Conservation (phyloP, 2,888 invertebrate genomes). For the Ptychoptera contaminata region DNA sequence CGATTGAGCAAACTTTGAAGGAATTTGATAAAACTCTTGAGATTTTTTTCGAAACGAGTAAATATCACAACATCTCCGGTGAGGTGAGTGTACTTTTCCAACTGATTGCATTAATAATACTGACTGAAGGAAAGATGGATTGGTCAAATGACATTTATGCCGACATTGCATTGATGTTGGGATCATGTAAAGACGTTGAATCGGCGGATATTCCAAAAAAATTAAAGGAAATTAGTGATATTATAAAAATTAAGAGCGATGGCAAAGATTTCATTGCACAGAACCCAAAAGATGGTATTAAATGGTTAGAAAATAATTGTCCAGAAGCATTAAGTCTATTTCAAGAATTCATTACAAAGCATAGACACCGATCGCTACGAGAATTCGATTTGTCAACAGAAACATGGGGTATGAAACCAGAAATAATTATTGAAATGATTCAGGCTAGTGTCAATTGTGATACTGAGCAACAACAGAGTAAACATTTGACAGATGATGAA, state of each 20-base stretch:
- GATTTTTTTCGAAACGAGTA: conserved; percentile 7
- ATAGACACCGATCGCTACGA: conserved; percentile 49
- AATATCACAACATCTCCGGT: conserved; percentile 5
- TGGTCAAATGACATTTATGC: conserved; percentile 40
- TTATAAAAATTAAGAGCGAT: conserved; percentile 31
- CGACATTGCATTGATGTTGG: conserved; percentile 51
- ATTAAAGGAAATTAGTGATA: conserved; percentile 31
- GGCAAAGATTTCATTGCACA: conserved; percentile 34
- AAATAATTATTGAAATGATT: conserved; percentile 42
- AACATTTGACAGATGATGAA: conserved; percentile 28
- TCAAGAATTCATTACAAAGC: conserved; percentile 41
- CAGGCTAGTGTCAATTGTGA: conserved; percentile 27
- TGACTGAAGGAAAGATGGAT: conserved; percentile 5
- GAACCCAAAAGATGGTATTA: conserved; percentile 33
- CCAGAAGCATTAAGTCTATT: conserved; percentile 34
- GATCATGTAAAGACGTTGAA: conserved; percentile 49
- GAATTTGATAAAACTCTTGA: conserved; percentile 18
- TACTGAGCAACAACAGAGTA: not conserved
- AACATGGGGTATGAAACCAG: conserved; percentile 49
- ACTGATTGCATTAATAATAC: not conserved
- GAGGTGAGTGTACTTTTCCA: conserved; percentile 1
- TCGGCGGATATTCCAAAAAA: conserved; percentile 58
- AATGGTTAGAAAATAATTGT: conserved; percentile 42
- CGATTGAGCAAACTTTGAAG: conserved; percentile 19
- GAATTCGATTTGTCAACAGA: conserved; percentile 50